Conservation (phyloP, 2,888 invertebrate species). For the Himalopsyche anomala region DNA sequence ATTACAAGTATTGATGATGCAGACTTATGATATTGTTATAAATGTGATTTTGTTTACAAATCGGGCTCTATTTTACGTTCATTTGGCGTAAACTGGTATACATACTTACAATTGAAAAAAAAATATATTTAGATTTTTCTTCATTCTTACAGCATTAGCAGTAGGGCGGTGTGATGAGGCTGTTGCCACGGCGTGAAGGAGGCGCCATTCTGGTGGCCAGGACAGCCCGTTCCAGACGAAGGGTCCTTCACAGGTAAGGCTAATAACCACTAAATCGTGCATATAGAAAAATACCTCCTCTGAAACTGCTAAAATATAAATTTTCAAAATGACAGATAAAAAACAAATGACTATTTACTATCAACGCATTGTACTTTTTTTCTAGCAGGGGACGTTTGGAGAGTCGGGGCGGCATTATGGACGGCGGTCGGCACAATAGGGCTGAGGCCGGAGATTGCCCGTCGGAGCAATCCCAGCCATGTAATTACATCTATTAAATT, state of each 20-base stretch:
- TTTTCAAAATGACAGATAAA: no score
- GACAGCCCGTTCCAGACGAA: not conserved
- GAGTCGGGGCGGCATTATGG: not conserved
- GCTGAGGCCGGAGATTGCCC: not conserved
- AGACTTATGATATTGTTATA: no score
- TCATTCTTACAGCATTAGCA: not conserved
- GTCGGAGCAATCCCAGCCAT: not conserved
- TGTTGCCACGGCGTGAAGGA: constrained; percentile 53
- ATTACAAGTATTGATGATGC: no score
- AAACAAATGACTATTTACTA: no score
- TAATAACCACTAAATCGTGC: not conserved
- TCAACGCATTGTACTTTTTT: not conserved
- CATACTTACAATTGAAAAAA: no score
- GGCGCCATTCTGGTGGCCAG: constrained; percentile 39
- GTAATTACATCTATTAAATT: not conserved
- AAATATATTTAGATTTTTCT: not conserved
- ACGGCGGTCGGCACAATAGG: not conserved
- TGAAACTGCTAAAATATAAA: no score
- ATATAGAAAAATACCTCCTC: no score
- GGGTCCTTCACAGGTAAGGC: not conserved
- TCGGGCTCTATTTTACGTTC: not conserved
- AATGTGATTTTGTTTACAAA: not conserved
- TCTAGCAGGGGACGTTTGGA: constrained; percentile 1
- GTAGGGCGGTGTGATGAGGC: constrained; percentile 49
- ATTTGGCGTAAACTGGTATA: not conserved